Evolutionary conservation across 2,888 invertebrate genomes (phyloP).

Genomic region (Tipula helvola): DNA sequence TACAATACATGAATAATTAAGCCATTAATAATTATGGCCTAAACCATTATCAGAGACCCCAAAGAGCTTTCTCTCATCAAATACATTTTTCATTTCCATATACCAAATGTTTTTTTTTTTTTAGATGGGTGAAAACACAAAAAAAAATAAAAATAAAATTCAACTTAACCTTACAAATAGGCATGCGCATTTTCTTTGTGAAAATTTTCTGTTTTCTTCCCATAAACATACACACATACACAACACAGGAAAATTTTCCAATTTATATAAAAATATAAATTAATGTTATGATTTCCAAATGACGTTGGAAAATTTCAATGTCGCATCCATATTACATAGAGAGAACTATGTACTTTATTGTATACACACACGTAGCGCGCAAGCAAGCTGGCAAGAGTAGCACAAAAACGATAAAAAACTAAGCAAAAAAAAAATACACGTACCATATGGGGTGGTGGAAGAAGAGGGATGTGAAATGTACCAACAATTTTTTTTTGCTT

Average conservation of each 20-base stretch:
- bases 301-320: conserved; percentile 11
- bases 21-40: neutral
- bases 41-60: neutral
- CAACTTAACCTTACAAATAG: neutral
- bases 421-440: neutral
- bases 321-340: neutral
- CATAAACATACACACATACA: neutral
- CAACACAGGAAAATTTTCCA: neutral
- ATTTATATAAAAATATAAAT: too few relatives aligned
- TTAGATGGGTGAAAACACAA: neutral
- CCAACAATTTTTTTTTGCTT: neutral
- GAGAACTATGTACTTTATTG: neutral
- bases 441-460: neutral
- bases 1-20: neutral
- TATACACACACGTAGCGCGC: neutral
- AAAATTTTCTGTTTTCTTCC: neutral
- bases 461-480: neutral
- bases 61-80: neutral
- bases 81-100: neutral
- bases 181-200: neutral
- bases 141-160: neutral
- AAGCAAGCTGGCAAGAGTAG: neutral
- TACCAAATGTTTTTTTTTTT: neutral
- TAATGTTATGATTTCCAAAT: conserved; percentile 5
- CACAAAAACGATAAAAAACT: neutral